Evolutionary conservation across 2,888 invertebrate genomes (phyloP).

Genomic region (Hoplodrina blanda): DNA sequence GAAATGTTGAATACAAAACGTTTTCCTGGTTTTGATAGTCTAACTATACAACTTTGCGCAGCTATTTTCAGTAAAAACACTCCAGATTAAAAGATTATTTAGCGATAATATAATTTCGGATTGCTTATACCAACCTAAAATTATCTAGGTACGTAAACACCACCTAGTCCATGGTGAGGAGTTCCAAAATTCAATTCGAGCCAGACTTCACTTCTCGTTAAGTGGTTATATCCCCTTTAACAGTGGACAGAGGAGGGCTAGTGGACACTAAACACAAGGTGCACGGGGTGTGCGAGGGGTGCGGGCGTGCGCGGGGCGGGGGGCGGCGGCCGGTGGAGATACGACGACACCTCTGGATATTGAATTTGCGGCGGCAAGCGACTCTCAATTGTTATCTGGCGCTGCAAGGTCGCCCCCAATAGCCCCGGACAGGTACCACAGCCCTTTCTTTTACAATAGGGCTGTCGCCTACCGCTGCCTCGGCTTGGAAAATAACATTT

Average conservation of each 20-base stretch:
- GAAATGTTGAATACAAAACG: neutral
- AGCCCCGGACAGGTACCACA: conserved; percentile 82
- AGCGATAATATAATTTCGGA: conserved; percentile 10
- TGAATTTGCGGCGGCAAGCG: conserved; percentile 87
- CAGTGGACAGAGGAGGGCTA: conserved; percentile 78
- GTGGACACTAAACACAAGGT: conserved; percentile 85
- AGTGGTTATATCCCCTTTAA: conserved; percentile 88
- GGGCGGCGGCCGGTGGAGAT: conserved; percentile 59
- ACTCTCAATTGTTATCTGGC: conserved; percentile 89
- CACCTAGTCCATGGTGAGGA: conserved; percentile 70
- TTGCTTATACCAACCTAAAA: conserved; percentile 43
- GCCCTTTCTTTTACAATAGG: conserved; percentile 85
- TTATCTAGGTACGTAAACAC: conserved; percentile 44
- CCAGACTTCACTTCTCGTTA: conserved; percentile 88
- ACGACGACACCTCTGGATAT: conserved; percentile 88
- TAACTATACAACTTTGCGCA: neutral
- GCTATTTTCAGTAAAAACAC: neutral
- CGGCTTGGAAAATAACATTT: neutral
- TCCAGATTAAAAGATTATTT: conserved; percentile 1
- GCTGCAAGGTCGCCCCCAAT: conserved; percentile 86
- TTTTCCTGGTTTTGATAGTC: conserved; percentile 13
- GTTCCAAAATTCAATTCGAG: conserved; percentile 85
- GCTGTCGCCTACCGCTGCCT: conserved; percentile 65
- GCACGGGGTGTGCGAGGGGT: conserved; percentile 63
- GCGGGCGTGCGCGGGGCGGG: conserved; percentile 50